Conservation (phyloP, 2,888 invertebrate species). For the Gasteruption jaculator region DNA sequence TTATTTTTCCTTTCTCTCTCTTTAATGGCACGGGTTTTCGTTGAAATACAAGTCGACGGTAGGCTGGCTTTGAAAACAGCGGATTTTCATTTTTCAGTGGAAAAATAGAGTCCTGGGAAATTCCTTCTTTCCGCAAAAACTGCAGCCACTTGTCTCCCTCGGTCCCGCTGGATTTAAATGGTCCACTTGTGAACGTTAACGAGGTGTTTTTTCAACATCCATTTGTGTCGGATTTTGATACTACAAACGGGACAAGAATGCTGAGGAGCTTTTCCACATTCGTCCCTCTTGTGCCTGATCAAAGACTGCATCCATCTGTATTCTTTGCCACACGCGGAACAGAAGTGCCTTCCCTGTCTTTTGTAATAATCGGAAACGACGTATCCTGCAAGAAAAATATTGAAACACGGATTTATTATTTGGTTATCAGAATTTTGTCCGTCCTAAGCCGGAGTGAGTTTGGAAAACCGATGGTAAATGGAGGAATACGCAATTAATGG, state of each 20-base stretch:
- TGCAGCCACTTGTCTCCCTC: neutral
- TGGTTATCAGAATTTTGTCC: no score
- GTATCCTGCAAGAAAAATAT: slow-evolving; percentile 27
- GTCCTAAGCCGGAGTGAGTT: no score
- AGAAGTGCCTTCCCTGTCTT: slow-evolving; percentile 42
- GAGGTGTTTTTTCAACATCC: slow-evolving; percentile 47
- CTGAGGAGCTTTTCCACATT: slow-evolving; percentile 52
- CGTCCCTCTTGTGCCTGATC: slow-evolving; percentile 59
- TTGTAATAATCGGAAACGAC: slow-evolving; percentile 38
- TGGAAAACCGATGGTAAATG: no score
- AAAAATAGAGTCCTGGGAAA: slow-evolving; percentile 1
- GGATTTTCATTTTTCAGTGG: no score
- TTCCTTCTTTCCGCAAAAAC: slow-evolving; percentile 13
- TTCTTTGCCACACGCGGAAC: slow-evolving; percentile 67
- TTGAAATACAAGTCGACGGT: no score
- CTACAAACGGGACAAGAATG: slow-evolving; percentile 49
- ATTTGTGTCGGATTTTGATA: slow-evolving; percentile 47
- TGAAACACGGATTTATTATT: no score
- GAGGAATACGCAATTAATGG: no score
- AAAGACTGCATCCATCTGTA: slow-evolving; percentile 73
- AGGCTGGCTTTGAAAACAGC: no score
- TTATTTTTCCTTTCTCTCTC: no score
- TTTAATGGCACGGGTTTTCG: no score
- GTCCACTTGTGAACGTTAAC: slow-evolving; percentile 36
- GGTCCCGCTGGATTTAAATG: slow-evolving; percentile 9